Conservation (phyloP, 2,888 invertebrate species). For the Eilema sororculum region DNA sequence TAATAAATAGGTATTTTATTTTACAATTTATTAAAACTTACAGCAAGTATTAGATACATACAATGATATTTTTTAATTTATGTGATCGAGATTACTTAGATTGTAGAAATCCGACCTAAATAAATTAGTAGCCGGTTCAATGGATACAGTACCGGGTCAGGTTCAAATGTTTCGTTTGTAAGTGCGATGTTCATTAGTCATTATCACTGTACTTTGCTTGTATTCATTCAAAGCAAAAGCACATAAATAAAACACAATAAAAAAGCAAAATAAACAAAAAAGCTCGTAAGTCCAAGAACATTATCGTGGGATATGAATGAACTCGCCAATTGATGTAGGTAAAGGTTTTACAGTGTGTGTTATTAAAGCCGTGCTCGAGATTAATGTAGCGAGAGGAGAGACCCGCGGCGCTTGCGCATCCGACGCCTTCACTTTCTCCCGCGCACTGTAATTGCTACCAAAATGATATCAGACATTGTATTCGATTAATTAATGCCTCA, state of each 20-base stretch:
- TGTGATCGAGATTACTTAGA: not conserved
- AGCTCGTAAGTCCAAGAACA: not conserved
- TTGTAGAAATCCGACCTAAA: not conserved
- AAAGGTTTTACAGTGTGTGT: constrained; percentile 44
- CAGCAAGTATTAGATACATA: no score
- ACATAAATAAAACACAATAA: not conserved
- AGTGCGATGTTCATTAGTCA: not conserved
- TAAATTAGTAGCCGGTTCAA: not conserved
- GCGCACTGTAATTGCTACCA: constrained; percentile 56
- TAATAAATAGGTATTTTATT: no score
- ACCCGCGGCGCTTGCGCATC: constrained; percentile 44
- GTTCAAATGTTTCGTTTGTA: not conserved
- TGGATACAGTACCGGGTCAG: not conserved
- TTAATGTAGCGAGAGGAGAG: constrained; percentile 53
- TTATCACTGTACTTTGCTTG: not conserved
- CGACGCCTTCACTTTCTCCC: constrained; percentile 66
- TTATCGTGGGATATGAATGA: constrained; percentile 11
- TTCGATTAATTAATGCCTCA: constrained; percentile 44
- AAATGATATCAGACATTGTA: constrained; percentile 58
- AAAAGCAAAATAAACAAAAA: not conserved
- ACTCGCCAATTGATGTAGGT: constrained; percentile 38
- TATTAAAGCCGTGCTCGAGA: constrained; percentile 50
- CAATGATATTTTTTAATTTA: no score
- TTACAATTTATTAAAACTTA: no score
- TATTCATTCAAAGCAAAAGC: not conserved